A percentile compares a stretch with the other conserved stretches of the same genome.
phyloP scores from a whole-genome alignment of 2,797 vertebrate genomes.

The Clarias laeviceps region DNA sequence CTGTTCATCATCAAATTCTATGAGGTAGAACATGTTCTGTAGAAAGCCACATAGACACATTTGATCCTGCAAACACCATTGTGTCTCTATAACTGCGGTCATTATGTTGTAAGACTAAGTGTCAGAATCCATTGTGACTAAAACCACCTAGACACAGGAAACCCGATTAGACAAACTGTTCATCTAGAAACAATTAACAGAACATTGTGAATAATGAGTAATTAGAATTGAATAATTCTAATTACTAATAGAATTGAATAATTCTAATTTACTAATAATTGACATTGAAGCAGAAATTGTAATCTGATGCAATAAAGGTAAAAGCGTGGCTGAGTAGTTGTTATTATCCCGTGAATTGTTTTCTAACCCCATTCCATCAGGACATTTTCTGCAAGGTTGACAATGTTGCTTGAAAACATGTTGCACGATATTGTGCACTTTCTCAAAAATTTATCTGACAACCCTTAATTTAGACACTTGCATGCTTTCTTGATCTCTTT shows the following conservation, averaged over 20 bases:
- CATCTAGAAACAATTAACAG: not conserved
- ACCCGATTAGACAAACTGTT: not conserved
- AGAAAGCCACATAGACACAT: not conserved
- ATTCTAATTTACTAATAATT: not conserved
- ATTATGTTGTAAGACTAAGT: not conserved
- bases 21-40: not conserved
- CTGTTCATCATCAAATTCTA: not conserved
- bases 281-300: not conserved
- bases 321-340: not conserved
- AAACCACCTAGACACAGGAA: not conserved
- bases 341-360: not conserved
- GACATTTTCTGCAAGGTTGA: not conserved
- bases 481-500: not conserved
- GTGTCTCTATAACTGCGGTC: not conserved
- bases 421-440: not conserved
- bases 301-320: not conserved
- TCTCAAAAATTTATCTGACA: not conserved
- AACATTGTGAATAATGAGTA: too few species aligned
- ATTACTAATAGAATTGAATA: not conserved
- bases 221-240: not conserved
- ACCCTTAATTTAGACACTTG: not conserved
- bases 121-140: too few species aligned
- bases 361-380: not conserved
- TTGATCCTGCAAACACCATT: not conserved
- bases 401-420: not conserved